Conservation (phyloP, 2,888 invertebrate genomes). For the Lasioglossum oenotherae region DNA sequence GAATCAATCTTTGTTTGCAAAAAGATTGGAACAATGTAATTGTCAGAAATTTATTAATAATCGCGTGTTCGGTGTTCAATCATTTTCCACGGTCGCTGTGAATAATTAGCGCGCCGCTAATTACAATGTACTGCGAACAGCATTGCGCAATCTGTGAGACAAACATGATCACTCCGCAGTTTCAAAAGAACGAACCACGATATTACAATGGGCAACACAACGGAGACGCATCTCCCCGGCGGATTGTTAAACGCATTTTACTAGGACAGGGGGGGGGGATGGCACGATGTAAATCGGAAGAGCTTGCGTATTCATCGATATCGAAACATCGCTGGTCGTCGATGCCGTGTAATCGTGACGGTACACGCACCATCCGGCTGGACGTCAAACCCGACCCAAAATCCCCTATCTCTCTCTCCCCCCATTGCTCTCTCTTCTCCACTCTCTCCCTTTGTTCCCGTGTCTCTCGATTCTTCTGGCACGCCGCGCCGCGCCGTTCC, state of each 20-base stretch:
- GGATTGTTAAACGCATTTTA: slow-evolving; percentile 19
- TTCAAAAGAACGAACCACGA: background rate
- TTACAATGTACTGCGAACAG: background rate
- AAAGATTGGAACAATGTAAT: background rate
- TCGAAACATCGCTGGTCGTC: slow-evolving; percentile 49
- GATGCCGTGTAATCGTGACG: slow-evolving; percentile 65
- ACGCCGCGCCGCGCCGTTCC: slow-evolving; percentile 16
- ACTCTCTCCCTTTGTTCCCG: background rate
- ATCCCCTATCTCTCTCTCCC: slow-evolving; percentile 35
- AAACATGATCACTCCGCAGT: background rate
- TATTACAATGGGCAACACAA: background rate
- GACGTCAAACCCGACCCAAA: slow-evolving; percentile 73
- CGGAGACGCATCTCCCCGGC: background rate
- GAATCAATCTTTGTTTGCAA: background rate
- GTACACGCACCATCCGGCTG: slow-evolving; percentile 77
- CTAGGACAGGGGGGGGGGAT: background rate
- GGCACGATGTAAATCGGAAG: slow-evolving; percentile 15
- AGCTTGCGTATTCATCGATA: slow-evolving; percentile 46
- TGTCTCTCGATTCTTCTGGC: background rate
- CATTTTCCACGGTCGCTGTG: background rate
- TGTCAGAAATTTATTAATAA: background rate
- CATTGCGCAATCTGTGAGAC: background rate
- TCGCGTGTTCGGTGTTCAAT: background rate
- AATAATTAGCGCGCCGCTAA: background rate
- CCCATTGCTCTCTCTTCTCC: background rate